Evolutionary conservation across 2,797 vertebrate species (phyloP).

Genomic region (Bovichtus diacanthus): DNA sequence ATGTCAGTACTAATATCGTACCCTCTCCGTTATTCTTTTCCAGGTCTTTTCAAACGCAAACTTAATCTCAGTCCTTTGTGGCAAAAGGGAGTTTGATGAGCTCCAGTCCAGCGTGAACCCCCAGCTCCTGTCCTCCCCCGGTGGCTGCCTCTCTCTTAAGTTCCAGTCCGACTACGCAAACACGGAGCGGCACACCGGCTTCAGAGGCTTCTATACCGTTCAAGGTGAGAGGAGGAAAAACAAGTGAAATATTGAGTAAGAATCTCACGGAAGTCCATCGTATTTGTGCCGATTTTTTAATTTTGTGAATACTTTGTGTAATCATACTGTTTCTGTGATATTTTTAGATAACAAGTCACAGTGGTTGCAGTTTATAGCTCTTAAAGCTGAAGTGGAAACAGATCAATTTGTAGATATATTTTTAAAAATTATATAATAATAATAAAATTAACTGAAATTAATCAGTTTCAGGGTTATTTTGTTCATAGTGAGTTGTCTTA

Average conservation of each 20-base stretch:
- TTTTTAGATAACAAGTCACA: constrained; percentile 16
- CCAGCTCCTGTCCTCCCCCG: constrained; percentile 75
- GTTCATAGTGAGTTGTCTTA: not conserved
- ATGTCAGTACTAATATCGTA: not conserved
- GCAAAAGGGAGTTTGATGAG: constrained; percentile 72
- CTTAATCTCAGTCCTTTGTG: constrained; percentile 85
- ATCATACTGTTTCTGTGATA: not conserved
- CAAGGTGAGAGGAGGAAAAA: too few species aligned
- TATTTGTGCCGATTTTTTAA: too few species aligned
- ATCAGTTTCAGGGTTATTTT: not conserved
- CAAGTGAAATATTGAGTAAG: too few species aligned
- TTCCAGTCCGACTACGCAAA: constrained; percentile 94
- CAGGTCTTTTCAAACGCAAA: constrained; percentile 76
- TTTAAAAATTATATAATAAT: too few species aligned
- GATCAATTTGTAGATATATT: too few species aligned
- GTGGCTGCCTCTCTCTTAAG: constrained; percentile 84
- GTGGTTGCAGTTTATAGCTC: not conserved
- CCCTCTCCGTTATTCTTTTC: not conserved
- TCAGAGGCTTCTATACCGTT: constrained; percentile 89
- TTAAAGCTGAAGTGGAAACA: too few species aligned
- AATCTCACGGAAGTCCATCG: too few species aligned
- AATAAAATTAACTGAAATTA: too few species aligned
- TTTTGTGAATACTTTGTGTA: not conserved
- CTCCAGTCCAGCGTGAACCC: constrained; percentile 80
- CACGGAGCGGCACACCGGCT: constrained; percentile 88